phyloP scores from a whole-genome alignment of 2,888 invertebrate genomes.

The Choreutis nemorana region DNA sequence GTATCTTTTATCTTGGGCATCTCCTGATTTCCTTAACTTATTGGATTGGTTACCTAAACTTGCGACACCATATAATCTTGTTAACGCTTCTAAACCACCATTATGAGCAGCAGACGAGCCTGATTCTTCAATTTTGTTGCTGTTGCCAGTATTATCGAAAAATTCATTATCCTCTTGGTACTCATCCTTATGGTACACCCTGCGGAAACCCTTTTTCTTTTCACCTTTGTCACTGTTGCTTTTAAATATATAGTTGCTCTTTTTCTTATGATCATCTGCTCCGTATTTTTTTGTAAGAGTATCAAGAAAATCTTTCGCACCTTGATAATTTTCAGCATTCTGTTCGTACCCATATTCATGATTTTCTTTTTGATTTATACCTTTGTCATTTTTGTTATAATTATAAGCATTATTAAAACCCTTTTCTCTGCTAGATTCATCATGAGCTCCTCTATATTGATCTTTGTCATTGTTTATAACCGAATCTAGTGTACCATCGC shows the following conservation, averaged over 20 bases:
- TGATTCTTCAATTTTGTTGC: conserved; percentile 25
- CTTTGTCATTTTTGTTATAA: conserved; percentile 22
- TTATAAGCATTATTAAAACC: conserved; percentile 16
- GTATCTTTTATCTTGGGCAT: conserved; percentile 17
- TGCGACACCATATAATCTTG: conserved; percentile 28
- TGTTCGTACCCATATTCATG: conserved; percentile 19
- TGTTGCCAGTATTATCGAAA: conserved; percentile 38
- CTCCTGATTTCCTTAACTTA: conserved; percentile 19
- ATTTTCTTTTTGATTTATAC: conserved; percentile 18
- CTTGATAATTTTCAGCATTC: conserved; percentile 20
- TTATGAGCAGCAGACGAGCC: conserved; percentile 22
- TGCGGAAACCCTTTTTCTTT: conserved; percentile 39
- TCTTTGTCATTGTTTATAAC: too few species aligned
- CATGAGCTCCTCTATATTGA: conserved; percentile 6
- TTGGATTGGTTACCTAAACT: conserved; percentile 20
- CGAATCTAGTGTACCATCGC: too few species aligned
- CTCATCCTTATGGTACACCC: conserved; percentile 50
- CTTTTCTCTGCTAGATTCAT: conserved; percentile 18
- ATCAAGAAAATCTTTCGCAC: conserved; percentile 39
- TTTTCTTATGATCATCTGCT: conserved; percentile 27
- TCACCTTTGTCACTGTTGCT: conserved; percentile 36
- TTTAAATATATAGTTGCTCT: conserved; percentile 24
- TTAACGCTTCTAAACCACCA: conserved; percentile 30
- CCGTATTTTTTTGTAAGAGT: conserved; percentile 43
- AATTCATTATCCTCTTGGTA: conserved; percentile 50